phyloP scores from a whole-genome alignment of 1,140 invertebrate genomes.

The Nylanderia fulva region DNA sequence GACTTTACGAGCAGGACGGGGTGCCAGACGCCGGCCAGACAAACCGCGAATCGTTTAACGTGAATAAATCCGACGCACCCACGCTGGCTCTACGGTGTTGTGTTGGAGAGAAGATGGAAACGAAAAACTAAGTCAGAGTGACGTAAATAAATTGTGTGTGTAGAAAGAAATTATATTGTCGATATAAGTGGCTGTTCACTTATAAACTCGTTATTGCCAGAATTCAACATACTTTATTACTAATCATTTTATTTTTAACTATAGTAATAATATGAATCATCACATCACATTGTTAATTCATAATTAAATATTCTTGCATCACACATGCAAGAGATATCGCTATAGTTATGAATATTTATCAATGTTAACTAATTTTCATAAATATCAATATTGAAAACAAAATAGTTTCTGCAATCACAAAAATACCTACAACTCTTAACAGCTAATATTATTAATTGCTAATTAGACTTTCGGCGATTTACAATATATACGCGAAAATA shows the following conservation, averaged over 20 bases:
- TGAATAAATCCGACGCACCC: conserved; percentile 70
- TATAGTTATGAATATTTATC: not conserved
- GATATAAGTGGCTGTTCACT: conserved; percentile 36
- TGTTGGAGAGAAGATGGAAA: conserved; percentile 4
- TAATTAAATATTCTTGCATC: not conserved
- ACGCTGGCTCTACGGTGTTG: conserved; percentile 56
- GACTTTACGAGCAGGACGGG: conserved; percentile 70
- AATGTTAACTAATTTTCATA: not conserved
- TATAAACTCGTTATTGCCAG: conserved; percentile 29
- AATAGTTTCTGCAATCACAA: not conserved
- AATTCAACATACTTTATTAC: not conserved
- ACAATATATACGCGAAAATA: not conserved
- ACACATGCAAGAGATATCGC: not conserved
- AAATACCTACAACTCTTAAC: not conserved
- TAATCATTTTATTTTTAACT: not conserved
- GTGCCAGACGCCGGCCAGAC: conserved; percentile 68
- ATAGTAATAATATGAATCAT: not conserved
- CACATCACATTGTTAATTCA: not conserved
- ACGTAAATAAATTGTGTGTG: conserved; percentile 39
- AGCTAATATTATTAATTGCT: not conserved
- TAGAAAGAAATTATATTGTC: conserved; percentile 33
- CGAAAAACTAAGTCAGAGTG: conserved; percentile 3
- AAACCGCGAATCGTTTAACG: conserved; percentile 63
- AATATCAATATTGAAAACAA: not conserved
- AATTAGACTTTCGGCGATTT: not conserved